Conservation (phyloP, 2,113 vertebrate species). For the Fukomys damarensis region DNA sequence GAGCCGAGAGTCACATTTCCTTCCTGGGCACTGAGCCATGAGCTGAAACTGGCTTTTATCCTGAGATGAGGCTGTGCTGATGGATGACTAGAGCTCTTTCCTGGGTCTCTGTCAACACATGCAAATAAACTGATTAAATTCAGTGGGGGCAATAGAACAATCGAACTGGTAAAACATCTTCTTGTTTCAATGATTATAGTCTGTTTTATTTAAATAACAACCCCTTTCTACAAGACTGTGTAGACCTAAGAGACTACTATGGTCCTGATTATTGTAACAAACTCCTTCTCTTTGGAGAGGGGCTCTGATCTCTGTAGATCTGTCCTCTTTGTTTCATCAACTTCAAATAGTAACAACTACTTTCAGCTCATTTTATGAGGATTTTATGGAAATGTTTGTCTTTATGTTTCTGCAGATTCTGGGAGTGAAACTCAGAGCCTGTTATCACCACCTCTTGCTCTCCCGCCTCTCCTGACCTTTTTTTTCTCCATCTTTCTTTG, state of each 20-base stretch:
- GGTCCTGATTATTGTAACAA: neutral
- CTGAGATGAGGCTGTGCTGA: neutral
- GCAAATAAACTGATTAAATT: neutral
- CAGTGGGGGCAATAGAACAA: neutral
- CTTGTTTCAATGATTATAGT: neutral
- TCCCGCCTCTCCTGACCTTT: neutral
- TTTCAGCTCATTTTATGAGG: neutral
- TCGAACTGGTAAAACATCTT: neutral
- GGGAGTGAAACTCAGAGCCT: neutral
- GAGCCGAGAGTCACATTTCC: neutral
- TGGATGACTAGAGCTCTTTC: neutral
- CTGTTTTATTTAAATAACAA: neutral
- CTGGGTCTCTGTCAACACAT: neutral
- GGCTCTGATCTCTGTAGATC: neutral
- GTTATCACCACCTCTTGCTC: neutral
- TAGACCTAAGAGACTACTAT: neutral
- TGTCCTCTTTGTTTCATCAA: neutral
- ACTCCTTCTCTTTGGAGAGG: neutral
- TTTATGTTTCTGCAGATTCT: neutral
- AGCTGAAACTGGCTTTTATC: neutral
- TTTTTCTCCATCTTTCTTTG: neutral
- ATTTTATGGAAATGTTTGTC: neutral
- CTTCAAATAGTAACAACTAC: neutral
- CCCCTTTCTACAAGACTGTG: neutral
- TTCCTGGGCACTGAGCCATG: constrained; percentile 27